phyloP scores from a whole-genome alignment of 2,797 vertebrate genomes.

The Microchirus variegatus region DNA sequence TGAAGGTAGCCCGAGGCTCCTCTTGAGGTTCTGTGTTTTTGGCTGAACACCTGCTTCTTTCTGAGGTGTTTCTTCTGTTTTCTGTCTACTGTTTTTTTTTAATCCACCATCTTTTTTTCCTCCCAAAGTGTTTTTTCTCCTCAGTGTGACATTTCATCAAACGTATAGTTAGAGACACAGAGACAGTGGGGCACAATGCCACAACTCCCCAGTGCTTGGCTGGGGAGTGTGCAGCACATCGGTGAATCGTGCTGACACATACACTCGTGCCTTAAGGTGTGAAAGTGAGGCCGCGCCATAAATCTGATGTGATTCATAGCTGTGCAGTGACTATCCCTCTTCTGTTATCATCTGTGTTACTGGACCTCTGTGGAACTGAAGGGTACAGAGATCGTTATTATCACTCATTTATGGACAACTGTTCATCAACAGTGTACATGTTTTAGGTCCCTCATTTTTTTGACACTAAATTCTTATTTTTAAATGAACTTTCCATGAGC shows the following conservation, averaged over 20 bases:
- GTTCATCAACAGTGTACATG: too few relatives aligned
- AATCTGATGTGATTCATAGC: slow-evolving; percentile 41
- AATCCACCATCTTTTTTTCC: not conserved
- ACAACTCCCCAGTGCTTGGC: slow-evolving; percentile 1
- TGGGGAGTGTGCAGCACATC: slow-evolving; percentile 28
- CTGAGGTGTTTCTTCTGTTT: not conserved
- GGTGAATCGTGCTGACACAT: slow-evolving; percentile 33
- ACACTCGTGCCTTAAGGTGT: slow-evolving; percentile 20
- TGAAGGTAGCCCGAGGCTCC: not conserved
- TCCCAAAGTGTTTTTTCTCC: not conserved
- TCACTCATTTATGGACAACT: too few relatives aligned
- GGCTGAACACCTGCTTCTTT: not conserved
- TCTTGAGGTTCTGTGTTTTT: not conserved
- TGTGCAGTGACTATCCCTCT: slow-evolving; percentile 23
- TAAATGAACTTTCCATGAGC: too few relatives aligned
- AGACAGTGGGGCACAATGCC: slow-evolving; percentile 11
- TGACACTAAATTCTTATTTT: too few relatives aligned
- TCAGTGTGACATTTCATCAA: slow-evolving; percentile 24
- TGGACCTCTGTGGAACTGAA: too few relatives aligned
- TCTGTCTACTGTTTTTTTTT: not conserved
- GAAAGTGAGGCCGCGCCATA: slow-evolving; percentile 33
- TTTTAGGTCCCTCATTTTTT: too few relatives aligned
- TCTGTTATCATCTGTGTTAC: not conserved
- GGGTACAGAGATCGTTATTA: too few relatives aligned
- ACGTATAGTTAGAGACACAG: slow-evolving; percentile 23